Evolutionary conservation across 2,888 invertebrate species (phyloP), one percentile per base, ranked within the genome.

Genomic region (Theristus sp.): DNA sequence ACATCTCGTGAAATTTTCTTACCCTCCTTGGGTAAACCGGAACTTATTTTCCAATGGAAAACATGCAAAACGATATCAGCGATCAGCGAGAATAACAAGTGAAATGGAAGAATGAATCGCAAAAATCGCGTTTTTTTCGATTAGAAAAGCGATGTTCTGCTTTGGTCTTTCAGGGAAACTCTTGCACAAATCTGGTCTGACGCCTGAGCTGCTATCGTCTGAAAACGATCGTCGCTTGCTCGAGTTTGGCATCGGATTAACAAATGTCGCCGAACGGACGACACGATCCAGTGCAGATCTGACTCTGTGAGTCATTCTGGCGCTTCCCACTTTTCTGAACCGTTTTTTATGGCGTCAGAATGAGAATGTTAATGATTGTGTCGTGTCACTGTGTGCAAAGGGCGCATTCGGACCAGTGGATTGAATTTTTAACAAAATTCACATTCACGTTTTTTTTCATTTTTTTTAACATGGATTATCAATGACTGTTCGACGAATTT

Each of bases 221-320:
- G 89, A 91, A 72, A 93, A 94, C 77, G 94, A 96, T 77, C 87
- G 85, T 74, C 89, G 89, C 79, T 79, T 94, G 62, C 77, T 91
- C 60, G 87, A 89, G 76, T 86, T 86, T 75, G 93, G 94, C 63
- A 93, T 96, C 73, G 94, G 94, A 2, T 93, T 96, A 78, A 96
- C 94, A 68, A 96, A 96, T 78, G 93, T 96, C 84, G 93, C 94
- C 65, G 82, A 86, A 66, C 82, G 94, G 65, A 89, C 94, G 60
- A 91, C 93, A 1, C 89, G 90, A 78, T 93, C 93, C 67, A 90
- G 89, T 70, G 89, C 90, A 1, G 94, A 96, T 80, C 81, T 94
- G 64, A 89, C 89, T 60, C 71, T 65, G 75, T 75, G 65, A 54
- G 64, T 60, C 2, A 1, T 1, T 1, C 20, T 24, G 46, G 20